These are phyloP conservation scores for Phyllotreta cruciferae DNA, from an alignment of 2,888 invertebrate genomes.

Conservation along the genomic window DNA sequence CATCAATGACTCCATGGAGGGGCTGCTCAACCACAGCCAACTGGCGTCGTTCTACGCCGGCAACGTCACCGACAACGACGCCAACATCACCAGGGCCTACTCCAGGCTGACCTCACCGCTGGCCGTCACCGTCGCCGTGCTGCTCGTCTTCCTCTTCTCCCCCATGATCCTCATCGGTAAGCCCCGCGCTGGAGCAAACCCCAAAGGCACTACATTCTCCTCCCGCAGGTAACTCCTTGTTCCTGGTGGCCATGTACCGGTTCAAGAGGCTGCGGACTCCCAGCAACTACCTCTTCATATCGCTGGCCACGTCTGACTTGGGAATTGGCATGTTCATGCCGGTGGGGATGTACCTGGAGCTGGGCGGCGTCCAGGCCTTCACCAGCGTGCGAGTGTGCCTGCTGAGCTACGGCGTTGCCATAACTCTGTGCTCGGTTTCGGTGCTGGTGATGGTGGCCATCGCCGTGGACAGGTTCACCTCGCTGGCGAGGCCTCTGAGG, in stretches of 20 bases:
- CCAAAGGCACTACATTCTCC: no score
- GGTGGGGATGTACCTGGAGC: slow-evolving; percentile 66
- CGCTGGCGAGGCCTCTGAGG: slow-evolving; percentile 67
- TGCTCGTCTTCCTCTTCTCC: slow-evolving; percentile 63
- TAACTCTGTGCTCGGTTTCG: slow-evolving; percentile 67
- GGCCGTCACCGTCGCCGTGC: slow-evolving; percentile 61
- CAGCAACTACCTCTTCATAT: slow-evolving; percentile 68
- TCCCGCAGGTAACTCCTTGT: slow-evolving; percentile 62
- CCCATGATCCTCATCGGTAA: slow-evolving; percentile 66
- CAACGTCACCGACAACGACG: slow-evolving; percentile 52
- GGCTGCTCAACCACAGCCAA: slow-evolving; percentile 52
- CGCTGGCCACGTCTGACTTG: slow-evolving; percentile 67
- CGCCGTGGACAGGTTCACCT: slow-evolving; percentile 68
- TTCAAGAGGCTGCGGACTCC: slow-evolving; percentile 69
- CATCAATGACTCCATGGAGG: slow-evolving; percentile 49
- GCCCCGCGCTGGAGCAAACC: no score
- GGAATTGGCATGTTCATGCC: slow-evolving; percentile 68
- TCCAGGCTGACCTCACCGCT: slow-evolving; percentile 57
- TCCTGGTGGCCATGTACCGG: slow-evolving; percentile 66
- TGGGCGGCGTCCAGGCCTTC: slow-evolving; percentile 60
- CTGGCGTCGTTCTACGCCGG: slow-evolving; percentile 49
- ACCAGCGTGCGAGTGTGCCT: slow-evolving; percentile 63
- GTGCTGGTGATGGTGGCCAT: slow-evolving; percentile 69
- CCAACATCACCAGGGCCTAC: slow-evolving; percentile 53
- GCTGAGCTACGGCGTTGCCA: slow-evolving; percentile 66